A percentile compares a stretch with the other conserved stretches of the same genome.
Evolutionary conservation across 2,888 invertebrate genomes (phyloP).

Genomic region (Polyommatus icarus): DNA sequence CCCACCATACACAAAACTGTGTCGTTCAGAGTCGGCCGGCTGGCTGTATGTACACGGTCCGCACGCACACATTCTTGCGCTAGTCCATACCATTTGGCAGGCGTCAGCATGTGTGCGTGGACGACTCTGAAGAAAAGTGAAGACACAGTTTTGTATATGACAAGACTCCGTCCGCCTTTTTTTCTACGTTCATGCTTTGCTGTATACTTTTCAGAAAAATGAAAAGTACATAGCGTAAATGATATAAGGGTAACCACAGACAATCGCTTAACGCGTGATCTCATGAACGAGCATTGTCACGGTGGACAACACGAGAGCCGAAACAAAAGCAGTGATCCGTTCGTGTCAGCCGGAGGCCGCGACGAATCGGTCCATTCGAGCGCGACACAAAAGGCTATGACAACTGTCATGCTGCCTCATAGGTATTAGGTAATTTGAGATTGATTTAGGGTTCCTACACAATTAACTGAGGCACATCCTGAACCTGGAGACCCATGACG

Average conservation of each 20-base stretch:
- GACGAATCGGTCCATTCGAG: slow-evolving; percentile 48
- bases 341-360: slow-evolving; percentile 40
- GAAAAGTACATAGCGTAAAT: neutral
- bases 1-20: too few relatives aligned
- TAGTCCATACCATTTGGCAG: too few relatives aligned
- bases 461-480: too few relatives aligned
- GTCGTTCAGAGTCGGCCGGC: too few relatives aligned
- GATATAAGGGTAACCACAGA: neutral
- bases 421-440: neutral
- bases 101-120: too few relatives aligned
- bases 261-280: neutral
- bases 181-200: too few relatives aligned
- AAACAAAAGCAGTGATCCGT: slow-evolving; percentile 35
- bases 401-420: neutral
- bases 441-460: neutral
- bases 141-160: too few relatives aligned
- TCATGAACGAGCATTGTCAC: slow-evolving; percentile 31
- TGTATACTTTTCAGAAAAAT: neutral
- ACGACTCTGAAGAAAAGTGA: too few relatives aligned
- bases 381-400: slow-evolving; percentile 38
- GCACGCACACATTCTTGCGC: too few relatives aligned
- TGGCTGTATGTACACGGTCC: too few relatives aligned
- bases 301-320: slow-evolving; percentile 26
- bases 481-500: too few relatives aligned
- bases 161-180: too few relatives aligned